Percentiles rank a stretch among this genome's conserved stretches.
Conservation (phyloP, 2,797 vertebrate species). For the Poliocrania exsul region DNA sequence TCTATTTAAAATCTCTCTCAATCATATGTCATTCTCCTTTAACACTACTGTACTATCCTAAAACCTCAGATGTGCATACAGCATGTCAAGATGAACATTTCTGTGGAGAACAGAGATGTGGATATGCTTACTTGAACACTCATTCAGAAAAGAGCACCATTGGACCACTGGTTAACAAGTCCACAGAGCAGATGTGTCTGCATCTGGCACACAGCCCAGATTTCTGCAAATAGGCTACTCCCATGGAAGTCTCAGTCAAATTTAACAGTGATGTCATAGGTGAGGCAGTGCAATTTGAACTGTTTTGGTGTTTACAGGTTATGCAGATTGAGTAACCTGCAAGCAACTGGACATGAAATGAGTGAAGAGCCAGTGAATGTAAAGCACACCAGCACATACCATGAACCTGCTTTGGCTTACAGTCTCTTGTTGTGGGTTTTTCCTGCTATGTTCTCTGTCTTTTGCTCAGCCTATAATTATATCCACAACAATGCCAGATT, state of each 20-base stretch:
- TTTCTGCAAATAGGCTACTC: neutral
- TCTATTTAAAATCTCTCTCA: neutral
- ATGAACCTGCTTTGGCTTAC: neutral
- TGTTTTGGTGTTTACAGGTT: neutral
- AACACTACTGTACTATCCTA: neutral
- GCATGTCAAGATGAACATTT: neutral
- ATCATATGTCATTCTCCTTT: neutral
- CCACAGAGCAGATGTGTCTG: neutral
- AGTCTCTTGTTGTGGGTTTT: neutral
- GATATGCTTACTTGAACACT: neutral
- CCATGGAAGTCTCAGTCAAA: slow-evolving; percentile 2
- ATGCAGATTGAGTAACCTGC: neutral
- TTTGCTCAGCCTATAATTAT: neutral
- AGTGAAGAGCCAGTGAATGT: neutral
- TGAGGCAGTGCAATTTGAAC: neutral
- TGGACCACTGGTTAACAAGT: neutral
- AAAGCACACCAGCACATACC: neutral
- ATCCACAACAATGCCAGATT: neutral
- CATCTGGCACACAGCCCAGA: neutral
- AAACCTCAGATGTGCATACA: neutral
- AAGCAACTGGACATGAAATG: neutral
- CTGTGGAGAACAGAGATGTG: neutral
- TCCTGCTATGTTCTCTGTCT: neutral
- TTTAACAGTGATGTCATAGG: neutral
- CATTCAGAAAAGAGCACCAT: neutral